Base-by-base conservation (phyloP, 2,888 invertebrate genomes). In the Drosophila nr. medialis region DNA sequence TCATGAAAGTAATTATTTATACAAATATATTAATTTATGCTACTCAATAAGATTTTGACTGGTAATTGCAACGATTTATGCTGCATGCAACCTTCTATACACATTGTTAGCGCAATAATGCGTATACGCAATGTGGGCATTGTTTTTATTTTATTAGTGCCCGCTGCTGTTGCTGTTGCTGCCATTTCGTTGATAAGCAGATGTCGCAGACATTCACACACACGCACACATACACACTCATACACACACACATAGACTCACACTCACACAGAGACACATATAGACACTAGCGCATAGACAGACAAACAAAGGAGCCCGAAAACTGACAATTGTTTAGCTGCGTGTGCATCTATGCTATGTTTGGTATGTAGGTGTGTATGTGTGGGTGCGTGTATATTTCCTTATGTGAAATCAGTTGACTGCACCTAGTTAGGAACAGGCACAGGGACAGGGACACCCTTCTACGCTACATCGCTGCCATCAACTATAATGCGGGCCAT, bases 401-500 rank as follows among this genome's bases (percentile, higher is more conserved):
- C 66, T 83, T 79, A 72, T 78, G 67, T 75, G 55, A 67, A 67
- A 68, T 63, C 83, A 70, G 82, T 64, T 78, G 75, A 89, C 75
- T 84, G 89, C 83, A 86, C 75, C 77, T 75, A 87, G 82, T 82
- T 82, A 72, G 64, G 67, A 61, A 64, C 62, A 55, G 30, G 2
- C 15, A 7, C 7, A 24, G 21, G 45, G 21, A 21, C 8, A 15
- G 34, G 13, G 13, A 30, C n/a, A 5, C 36, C 8, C 8, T 24
- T 5, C 53, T 34, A 10, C 11, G 5, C n/a, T n/a, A 42, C 21
- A 29, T 5, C 56, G 15, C 38, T 30, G 40, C 29, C 40, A 40
- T 56, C 40, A 21, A 45, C 68, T 71, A 64, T 86, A 85, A 86
- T 86, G 90, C 88, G 88, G 90, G 86, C 81, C 81, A 85, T 86